Evolutionary conservation across 2,888 invertebrate genomes (phyloP), one percentile per base, ranked within the genome.

Genomic region (Bellardia pandia): DNA sequence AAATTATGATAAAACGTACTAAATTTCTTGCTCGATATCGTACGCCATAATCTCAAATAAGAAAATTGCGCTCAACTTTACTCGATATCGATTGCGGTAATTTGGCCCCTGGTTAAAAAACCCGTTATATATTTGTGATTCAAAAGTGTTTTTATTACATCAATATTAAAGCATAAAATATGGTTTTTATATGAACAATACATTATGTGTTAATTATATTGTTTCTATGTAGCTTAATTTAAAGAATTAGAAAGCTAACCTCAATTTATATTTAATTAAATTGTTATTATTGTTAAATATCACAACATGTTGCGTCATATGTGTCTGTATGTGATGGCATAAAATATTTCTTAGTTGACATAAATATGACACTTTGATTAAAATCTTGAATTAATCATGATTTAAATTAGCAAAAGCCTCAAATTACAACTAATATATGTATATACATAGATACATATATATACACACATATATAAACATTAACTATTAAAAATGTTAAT

Each of bases 321-420:
- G 13, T 11, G n/a, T n/a, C 9, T 8, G 16, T 53, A 11, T 58
- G 11, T 11, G 3, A 30, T 58, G 30, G 5, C 14, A 45, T 56
- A 23, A 56, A 23, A 56, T 23, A 23, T 23, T 23, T 56, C 74
- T 30, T 69, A 51, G 84, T 89, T 90, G 87, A 82, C 87, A 76
- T 77, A 76, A 88, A 86, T 90, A 90, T 90, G 91, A 91, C 91
- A 91, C 88, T 91, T 91, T 91, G 90, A 91, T 90, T 90, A 90
- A 91, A 90, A 62, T 66, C 14, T 66, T 14, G n/a, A 30, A 77
- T 77, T 42, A 56, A 77, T 77, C 53, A 77, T 53, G 13, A 60
- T 45, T 45, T 60, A 23, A 74, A 60, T 74, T 23, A 58, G 14
- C 53, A 64, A 40, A 75, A 42, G 23, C 62, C 11, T 51, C n/a